Evolutionary conservation across 2,888 invertebrate species (phyloP).

Genomic region (Leptopilina myrica): DNA sequence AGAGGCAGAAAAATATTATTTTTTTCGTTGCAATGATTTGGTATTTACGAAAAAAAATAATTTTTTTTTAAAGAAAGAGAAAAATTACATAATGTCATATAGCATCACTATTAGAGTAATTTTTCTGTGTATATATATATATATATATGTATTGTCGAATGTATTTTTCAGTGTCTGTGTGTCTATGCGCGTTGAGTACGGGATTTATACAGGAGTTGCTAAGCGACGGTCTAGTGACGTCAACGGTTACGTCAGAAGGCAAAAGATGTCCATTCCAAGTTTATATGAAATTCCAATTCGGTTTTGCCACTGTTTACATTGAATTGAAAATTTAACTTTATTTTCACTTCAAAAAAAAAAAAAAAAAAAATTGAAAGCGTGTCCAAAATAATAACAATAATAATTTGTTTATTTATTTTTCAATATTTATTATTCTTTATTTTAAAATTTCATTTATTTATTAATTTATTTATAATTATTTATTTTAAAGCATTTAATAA

Average conservation of each 20-base stretch:
- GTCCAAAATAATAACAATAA: too few species aligned
- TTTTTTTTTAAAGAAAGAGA: too few species aligned
- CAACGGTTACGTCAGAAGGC: slow-evolving; percentile 25
- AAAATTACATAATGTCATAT: not conserved
- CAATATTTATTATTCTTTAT: too few species aligned
- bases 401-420: not conserved
- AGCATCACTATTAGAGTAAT: not conserved
- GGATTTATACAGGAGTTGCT: slow-evolving; percentile 25
- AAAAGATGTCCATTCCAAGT: slow-evolving; percentile 1
- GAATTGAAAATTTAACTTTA: slow-evolving; percentile 5
- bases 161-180: not conserved
- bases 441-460: too few species aligned
- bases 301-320: slow-evolving; percentile 11
- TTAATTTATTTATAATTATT: too few species aligned
- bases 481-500: too few species aligned
- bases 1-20: too few species aligned
- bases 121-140: not conserved
- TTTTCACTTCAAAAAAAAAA: not conserved
- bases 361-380: not conserved
- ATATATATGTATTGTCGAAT: too few species aligned
- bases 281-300: not conserved
- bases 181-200: not conserved
- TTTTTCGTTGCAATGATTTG: too few species aligned
- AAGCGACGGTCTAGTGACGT: slow-evolving; percentile 25
- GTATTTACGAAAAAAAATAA: too few species aligned